These are phyloP conservation scores for Escarpia spicata DNA, from an alignment of 2,888 invertebrate genomes.

Conservation along the genomic window DNA sequence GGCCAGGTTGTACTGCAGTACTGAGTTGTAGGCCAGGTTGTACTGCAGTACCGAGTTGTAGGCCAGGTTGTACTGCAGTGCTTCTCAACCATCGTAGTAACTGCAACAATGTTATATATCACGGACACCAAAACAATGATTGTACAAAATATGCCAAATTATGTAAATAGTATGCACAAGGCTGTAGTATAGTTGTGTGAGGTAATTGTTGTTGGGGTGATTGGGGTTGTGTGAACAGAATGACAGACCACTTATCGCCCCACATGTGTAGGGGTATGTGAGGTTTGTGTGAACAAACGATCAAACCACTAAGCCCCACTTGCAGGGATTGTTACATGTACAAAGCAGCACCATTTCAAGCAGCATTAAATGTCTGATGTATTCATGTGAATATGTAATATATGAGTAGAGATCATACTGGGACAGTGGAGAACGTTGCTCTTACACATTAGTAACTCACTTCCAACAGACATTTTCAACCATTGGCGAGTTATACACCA, in stretches of 20 bases:
- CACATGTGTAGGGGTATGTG: no score
- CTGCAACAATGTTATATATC: neutral
- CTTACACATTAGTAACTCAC: neutral
- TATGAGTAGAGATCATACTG: neutral
- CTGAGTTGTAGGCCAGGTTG: no score
- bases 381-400: neutral
- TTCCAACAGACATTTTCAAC: neutral
- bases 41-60: no score
- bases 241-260: neutral
- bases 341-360: neutral
- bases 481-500: neutral
- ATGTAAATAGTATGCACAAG: slow-evolving; percentile 2
- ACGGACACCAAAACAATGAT: neutral
- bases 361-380: neutral
- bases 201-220: neutral
- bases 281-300: neutral
- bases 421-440: neutral
- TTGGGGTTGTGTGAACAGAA: neutral
- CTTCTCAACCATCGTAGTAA: neutral
- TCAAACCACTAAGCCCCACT: neutral
- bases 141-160: neutral
- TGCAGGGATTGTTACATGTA: neutral
- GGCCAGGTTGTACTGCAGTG: neutral
- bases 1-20: no score
- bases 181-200: neutral